Evolutionary conservation across 2,888 invertebrate species (phyloP), one percentile per base, ranked within the genome.

Genomic region (Villa cingulata): DNA sequence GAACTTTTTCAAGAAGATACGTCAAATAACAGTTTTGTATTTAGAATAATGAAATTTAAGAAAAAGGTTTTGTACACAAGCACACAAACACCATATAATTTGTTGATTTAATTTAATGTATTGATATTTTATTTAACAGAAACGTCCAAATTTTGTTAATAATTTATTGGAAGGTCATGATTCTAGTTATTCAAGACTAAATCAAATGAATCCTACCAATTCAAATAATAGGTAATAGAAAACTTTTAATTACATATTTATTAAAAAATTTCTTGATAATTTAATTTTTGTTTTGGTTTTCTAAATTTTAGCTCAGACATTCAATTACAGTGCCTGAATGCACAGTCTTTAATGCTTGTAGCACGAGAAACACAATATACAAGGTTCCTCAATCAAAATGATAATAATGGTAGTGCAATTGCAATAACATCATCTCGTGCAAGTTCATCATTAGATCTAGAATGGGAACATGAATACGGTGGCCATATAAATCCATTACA

Each of bases 381-480:
- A 43, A 40, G 32, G 32, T 37, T 36, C 36, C 17, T 17, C 4
- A 50, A 51, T 46, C 56, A 56, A 42, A 49, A 55, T 41, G 46
- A 46, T 16, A 16, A 41, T 47, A 41, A 50, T 20, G 48, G 43
- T 16, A 42, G 36, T n/a, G 52, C 51, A 17, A 49, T 55, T 32
- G 69, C 68, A 15, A n/a, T n/a, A n/a, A 61, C 72, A 38, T 75
- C 75, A 37, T 80, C 80, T 27, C 75, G 80, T 29, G 76, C 74
- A n/a, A 80, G 79, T 57, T 68, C 68, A 20, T 81, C 81, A 5
- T 63, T 81, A 48, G 81, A 81, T 59, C 67, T 81, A 48, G 81
- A 81, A 64, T 81, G 81, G 81, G 81, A 81, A 63, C 78, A 80
- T 58, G 81, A 81, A 68, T 73, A 65, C 49, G 51, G 48, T n/a